Evolutionary conservation across 1,140 invertebrate species (phyloP).

Genomic region (Pseudomyrmex dendroicus): DNA sequence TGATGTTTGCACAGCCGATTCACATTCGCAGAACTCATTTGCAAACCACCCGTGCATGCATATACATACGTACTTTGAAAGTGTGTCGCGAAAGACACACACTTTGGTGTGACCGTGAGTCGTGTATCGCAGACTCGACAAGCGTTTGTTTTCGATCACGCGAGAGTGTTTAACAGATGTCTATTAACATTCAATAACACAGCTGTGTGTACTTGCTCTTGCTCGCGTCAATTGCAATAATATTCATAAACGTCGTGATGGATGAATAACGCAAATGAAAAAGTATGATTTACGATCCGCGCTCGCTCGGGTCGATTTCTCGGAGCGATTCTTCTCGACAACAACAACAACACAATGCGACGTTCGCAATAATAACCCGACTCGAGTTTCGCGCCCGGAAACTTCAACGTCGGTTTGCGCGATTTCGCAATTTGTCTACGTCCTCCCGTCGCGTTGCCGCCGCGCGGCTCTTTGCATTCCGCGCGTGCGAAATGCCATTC

Average conservation of each 20-base stretch:
- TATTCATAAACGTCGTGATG: too few relatives aligned
- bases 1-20: conserved; percentile 52
- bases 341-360: neutral
- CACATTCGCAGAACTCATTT: conserved; percentile 36
- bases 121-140: too few relatives aligned
- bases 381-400: neutral
- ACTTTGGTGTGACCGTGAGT: conserved; percentile 2
- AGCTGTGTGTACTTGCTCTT: too few relatives aligned
- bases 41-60: neutral
- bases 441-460: neutral
- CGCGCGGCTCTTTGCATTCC: conserved; percentile 20
- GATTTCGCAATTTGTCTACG: conserved; percentile 34
- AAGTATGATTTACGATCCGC: too few relatives aligned
- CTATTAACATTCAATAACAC: neutral
- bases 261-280: too few relatives aligned
- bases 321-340: neutral
- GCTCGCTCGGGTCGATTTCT: too few relatives aligned
- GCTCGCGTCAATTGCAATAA: too few relatives aligned
- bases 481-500: conserved; percentile 38
- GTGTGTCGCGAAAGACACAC: conserved; percentile 32
- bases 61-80: conserved; percentile 3
- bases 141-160: too few relatives aligned
- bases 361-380: neutral
- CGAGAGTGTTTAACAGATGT: neutral
- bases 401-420: neutral